Conservation (phyloP, 2,888 invertebrate species). For the Operophtera brumata region DNA sequence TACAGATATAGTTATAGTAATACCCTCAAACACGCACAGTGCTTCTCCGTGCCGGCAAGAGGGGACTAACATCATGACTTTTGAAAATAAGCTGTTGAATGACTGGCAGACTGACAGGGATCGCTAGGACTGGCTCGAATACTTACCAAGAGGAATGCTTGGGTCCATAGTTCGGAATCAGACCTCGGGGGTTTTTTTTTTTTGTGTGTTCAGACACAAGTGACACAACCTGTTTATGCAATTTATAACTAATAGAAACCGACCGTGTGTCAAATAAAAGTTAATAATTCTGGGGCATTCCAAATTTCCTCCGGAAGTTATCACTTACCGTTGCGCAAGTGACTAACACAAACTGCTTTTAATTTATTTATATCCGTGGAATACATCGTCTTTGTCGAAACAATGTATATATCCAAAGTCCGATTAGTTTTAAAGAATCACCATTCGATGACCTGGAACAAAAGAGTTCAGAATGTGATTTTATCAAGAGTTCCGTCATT, state of each 20-base stretch:
- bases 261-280: conserved; percentile 5
- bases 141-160: too few relatives aligned
- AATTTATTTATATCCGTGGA: conserved; percentile 16
- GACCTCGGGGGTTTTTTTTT: too few relatives aligned
- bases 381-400: conserved; percentile 3
- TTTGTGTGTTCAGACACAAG: too few relatives aligned
- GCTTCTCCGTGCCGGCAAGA: too few relatives aligned
- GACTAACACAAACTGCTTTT: conserved; percentile 9
- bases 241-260: not conserved
- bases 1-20: too few relatives aligned
- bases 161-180: too few relatives aligned
- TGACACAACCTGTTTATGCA: too few relatives aligned
- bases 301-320: conserved; percentile 20
- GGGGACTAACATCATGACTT: too few relatives aligned
- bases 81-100: too few relatives aligned
- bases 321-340: conserved; percentile 9
- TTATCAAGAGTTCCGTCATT: conserved; percentile 6
- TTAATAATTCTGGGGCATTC: conserved; percentile 20
- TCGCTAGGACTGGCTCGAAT: too few relatives aligned
- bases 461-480: not conserved
- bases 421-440: not conserved
- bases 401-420: not conserved
- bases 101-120: too few relatives aligned
- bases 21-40: too few relatives aligned
- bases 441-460: not conserved